Evolutionary conservation across 92 coral and sea anemone species (phyloP), one percentile per base, ranked within the genome.

Genomic region (Palythoa grandiflora): DNA sequence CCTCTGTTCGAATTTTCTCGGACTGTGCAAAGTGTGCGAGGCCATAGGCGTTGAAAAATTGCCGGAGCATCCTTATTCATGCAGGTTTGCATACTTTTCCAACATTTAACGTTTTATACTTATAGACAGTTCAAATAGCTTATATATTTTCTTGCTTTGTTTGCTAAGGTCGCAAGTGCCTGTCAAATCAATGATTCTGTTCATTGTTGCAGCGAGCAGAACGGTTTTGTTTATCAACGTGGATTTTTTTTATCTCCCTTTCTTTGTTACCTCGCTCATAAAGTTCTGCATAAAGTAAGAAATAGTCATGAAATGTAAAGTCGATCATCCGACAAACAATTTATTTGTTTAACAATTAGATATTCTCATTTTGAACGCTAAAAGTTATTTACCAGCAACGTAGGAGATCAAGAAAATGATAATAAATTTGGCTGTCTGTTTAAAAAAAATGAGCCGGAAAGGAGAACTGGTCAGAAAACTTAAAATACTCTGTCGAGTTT

Each of bases 31-130:
- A 35, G 55, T 78, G 50, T 3, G 35, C 16, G 28, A 35, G 54
- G 5, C 39, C 20, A 36, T 1, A 52, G n/a, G 13, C 37, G 68
- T 21, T 13, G 51, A 36, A 53, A 38, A 78, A 55, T 66, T 53
- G 50, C 48, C 68, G 37, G 16, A 57, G 47, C 3, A 37, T 16
- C 28, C 53, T 6, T 9, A 73, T 5, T 73, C 21, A 40, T 21
- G n/a, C 77, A 73, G 77, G 77, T 73, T 73, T 73, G 77, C 47
- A 47, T 15, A 38, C 54, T 40, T 73, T 16, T 71, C 1, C 36
- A 71, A 40, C n/a, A 11, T 13, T 73, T 28, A 28, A 28, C 28
- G 28, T 28, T 40, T 2, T 38, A 10, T 73, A 9, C 15, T 2
- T 38, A 10, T 73, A 9, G 28, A 12, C 77, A 73, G n/a, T 73